Percentiles rank a stretch among this genome's conserved stretches.
phyloP scores from a whole-genome alignment of 1,140 invertebrate species.

The Drosophila prosaltans region DNA sequence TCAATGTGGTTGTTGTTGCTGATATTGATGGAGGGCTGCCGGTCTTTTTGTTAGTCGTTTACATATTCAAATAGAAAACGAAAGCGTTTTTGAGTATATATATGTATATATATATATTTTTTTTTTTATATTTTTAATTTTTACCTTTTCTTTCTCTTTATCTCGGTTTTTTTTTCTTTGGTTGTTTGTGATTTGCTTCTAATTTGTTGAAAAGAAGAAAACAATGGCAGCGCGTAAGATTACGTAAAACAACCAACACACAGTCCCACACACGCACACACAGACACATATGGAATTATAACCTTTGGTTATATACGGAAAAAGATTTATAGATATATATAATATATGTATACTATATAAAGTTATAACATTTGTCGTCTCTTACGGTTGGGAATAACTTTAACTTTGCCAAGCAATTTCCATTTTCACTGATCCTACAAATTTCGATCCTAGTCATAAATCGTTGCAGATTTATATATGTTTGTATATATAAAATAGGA shows the following conservation, averaged over 20 bases:
- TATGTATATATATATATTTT: conserved; percentile 31
- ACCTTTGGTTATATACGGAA: background rate
- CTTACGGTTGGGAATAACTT: too few species aligned
- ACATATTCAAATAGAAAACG: conserved; percentile 80
- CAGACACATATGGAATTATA: conserved; percentile 3
- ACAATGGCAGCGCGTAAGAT: conserved; percentile 61
- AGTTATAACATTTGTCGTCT: background rate
- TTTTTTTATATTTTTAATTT: conserved; percentile 20
- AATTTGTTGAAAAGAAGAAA: conserved; percentile 62
- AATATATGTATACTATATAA: background rate
- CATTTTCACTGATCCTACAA: too few species aligned
- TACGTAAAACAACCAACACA: conserved; percentile 53
- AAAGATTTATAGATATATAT: background rate
- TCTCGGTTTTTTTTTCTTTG: background rate
- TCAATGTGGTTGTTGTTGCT: conserved; percentile 4
- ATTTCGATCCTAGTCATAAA: too few species aligned
- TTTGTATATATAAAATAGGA: too few species aligned
- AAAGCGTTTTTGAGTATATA: conserved; percentile 57
- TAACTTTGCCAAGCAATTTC: too few species aligned
- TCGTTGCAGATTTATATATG: too few species aligned
- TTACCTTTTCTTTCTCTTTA: background rate
- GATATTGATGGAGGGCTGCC: conserved; percentile 45
- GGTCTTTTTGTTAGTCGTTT: conserved; percentile 68
- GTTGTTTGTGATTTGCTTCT: conserved; percentile 48
- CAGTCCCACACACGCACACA: conserved; percentile 30